phyloP scores from a whole-genome alignment of 2,888 invertebrate species.

The Gisinianus flammeolus region DNA sequence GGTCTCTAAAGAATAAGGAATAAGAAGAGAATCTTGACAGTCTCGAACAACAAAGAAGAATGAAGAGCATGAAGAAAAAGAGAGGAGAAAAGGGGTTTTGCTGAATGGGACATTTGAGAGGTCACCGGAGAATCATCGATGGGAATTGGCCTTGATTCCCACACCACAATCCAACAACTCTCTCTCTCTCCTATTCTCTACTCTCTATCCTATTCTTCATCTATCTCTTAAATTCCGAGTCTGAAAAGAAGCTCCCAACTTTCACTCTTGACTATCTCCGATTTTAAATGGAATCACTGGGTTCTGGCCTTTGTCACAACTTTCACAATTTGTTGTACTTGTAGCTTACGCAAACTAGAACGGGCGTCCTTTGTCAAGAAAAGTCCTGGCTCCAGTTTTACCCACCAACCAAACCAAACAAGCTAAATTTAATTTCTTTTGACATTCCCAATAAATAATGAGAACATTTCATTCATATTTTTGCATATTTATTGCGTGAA shows the following conservation, averaged over 20 bases:
- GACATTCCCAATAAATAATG: no score
- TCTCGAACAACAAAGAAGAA: neutral
- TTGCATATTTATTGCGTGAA: neutral
- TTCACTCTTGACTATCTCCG: neutral
- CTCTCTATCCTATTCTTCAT: conserved; percentile 2
- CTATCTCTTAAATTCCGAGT: conserved; percentile 2
- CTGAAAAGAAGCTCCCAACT: conserved; percentile 1
- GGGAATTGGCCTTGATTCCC: conserved; percentile 24
- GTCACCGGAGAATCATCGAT: conserved; percentile 34
- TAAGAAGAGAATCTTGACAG: neutral
- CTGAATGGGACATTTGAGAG: conserved; percentile 31
- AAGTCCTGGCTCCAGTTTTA: no score
- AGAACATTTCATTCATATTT: no score
- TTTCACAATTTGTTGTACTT: neutral
- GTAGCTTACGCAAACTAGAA: neutral
- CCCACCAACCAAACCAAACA: no score
- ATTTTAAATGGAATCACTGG: neutral
- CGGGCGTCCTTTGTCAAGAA: neutral
- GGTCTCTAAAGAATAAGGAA: conserved; percentile 19
- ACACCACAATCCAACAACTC: neutral
- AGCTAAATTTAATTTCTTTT: no score
- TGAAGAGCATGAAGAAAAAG: neutral
- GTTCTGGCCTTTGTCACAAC: neutral
- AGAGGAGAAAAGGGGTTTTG: neutral
- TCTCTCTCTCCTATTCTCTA: neutral